Percentiles rank a stretch among this genome's conserved stretches.
Conservation (phyloP, 2,113 vertebrate genomes). For the Emydura subglobosa region DNA sequence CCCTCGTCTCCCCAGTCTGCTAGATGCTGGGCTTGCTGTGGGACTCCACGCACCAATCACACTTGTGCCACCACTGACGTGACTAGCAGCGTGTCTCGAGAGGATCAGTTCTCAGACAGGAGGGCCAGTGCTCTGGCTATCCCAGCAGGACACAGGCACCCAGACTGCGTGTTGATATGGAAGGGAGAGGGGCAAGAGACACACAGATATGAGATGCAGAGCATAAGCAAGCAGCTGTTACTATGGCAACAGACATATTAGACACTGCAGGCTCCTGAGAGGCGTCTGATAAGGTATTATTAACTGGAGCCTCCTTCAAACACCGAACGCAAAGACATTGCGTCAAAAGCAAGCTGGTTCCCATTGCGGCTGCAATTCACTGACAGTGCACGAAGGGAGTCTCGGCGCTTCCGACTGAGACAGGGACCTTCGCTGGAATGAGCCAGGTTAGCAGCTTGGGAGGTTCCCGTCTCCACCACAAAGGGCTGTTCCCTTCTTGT, state of each 20-base stretch:
- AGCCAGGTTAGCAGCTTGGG: not conserved
- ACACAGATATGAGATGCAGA: slow-evolving; percentile 73
- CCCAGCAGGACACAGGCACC: slow-evolving; percentile 33
- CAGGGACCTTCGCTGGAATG: not conserved
- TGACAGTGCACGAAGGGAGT: not conserved
- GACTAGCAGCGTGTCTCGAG: not conserved
- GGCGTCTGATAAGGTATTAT: slow-evolving; percentile 86
- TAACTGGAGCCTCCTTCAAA: slow-evolving; percentile 81
- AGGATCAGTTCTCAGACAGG: not conserved
- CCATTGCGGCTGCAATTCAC: slow-evolving; percentile 48
- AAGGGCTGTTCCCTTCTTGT: not conserved
- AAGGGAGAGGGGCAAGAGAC: slow-evolving; percentile 50
- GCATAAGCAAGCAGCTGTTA: slow-evolving; percentile 76
- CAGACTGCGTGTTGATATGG: slow-evolving; percentile 33
- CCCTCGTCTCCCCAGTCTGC: not conserved
- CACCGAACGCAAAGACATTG: slow-evolving; percentile 50
- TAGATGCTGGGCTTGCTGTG: not conserved
- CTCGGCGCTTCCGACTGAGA: not conserved
- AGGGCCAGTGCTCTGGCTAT: not conserved
- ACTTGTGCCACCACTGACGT: not conserved
- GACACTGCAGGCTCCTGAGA: slow-evolving; percentile 82
- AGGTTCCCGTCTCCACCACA: not conserved
- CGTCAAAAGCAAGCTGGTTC: slow-evolving; percentile 54
- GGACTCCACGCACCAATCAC: not conserved
- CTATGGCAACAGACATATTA: slow-evolving; percentile 83